Base-by-base conservation (phyloP, 2,113 vertebrate species). In the Melanotaenia duboulayi region DNA sequence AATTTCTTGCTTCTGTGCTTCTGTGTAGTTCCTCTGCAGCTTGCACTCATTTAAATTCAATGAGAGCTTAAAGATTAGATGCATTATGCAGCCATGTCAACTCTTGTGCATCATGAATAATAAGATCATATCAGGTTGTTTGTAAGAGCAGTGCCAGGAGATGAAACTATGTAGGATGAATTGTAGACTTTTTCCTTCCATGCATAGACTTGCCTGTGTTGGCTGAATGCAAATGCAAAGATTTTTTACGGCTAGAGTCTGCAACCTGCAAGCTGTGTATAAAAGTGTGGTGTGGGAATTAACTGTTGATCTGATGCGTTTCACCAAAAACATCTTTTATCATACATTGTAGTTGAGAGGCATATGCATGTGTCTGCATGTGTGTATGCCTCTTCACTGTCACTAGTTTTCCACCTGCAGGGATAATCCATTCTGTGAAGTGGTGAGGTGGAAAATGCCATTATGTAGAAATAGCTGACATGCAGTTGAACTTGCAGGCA, bases 401-500 rank as follows among this genome's bases (percentile, higher is more conserved):
- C 83, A 76, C 66, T 83, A 77, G 87, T 87, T 89, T 91, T 67
- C 81, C 83, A 90, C 86, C 86, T 84, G 76, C 74, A 81, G 88
- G 82, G 82, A 91, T 92, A 89, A 92, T 90, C 89, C 87, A 90
- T 87, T 80, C 90, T 87, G 74, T 82, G 84, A 89, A 81, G 87
- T 88, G 87, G 84, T 84, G 82, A 91, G 88, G 90, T 85, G 88
- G 80, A 89, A 91, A 91, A 90, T 84, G 83, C 70, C 74, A 81
- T 87, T 87, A 89, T 92, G 88, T 85, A 90, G 87, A 91, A 92
- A 87, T 70, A 76, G 89, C 89, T 89, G 89, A 90, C 81, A 59
- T 82, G 80, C 85, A 75, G 80, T 82, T 71, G 66, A 81, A 84
- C 75, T 87, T 81, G 82, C 83, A 64, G 70, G 77, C 66, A 68